phyloP scores from a whole-genome alignment of 2,888 invertebrate species.

The Calliopum simillimum region DNA sequence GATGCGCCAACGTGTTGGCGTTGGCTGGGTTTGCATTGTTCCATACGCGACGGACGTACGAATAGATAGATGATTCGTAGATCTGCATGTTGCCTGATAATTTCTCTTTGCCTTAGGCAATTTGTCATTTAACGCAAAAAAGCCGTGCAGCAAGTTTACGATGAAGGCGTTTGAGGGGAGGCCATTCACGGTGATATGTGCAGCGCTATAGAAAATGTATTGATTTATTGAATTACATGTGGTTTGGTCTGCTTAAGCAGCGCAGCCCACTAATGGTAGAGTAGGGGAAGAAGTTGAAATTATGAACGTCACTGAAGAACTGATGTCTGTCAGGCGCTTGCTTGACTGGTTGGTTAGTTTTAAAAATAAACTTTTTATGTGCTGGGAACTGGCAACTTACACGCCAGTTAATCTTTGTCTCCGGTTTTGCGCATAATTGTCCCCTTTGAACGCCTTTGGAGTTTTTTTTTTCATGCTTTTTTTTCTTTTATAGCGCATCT shows the following conservation, averaged over 20 bases:
- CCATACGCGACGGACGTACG: no score
- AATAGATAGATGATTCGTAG: not conserved
- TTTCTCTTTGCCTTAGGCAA: constrained; percentile 36
- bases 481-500: not conserved
- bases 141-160: not conserved
- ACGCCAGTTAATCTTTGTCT: constrained; percentile 1
- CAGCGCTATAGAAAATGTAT: constrained; percentile 17
- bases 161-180: constrained; percentile 4
- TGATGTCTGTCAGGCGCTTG: constrained; percentile 17
- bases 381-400: constrained; percentile 16
- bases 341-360: not conserved
- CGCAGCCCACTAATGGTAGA: constrained; percentile 1
- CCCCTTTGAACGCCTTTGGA: constrained; percentile 7
- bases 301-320: constrained; percentile 26
- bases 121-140: constrained; percentile 41
- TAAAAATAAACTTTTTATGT: not conserved
- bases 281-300: constrained; percentile 11
- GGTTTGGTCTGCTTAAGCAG: constrained; percentile 3
- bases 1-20: not conserved
- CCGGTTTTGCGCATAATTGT: not conserved
- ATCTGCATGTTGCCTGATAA: constrained; percentile 23
- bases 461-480: not conserved
- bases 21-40: constrained; percentile 17
- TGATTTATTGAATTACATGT: constrained; percentile 42
- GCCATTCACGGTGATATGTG: not conserved